A percentile compares a stretch with the other conserved stretches of the same genome.
Evolutionary conservation across 2,797 vertebrate species (phyloP).

Genomic region (Salarias fasciatus): DNA sequence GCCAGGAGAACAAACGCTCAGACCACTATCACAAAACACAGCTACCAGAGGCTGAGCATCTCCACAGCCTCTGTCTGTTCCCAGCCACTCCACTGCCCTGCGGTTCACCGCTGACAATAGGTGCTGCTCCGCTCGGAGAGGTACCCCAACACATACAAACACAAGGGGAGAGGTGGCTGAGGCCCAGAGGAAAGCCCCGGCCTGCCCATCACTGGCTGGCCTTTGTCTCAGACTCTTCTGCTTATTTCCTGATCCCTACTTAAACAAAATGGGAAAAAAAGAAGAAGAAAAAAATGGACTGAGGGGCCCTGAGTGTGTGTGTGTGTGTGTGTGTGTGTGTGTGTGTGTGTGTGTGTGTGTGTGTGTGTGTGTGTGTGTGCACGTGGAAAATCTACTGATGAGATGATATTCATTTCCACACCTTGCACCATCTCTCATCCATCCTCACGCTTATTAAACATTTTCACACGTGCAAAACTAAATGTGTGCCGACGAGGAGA

Average conservation of each 20-base stretch:
- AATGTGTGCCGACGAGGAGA: constrained; percentile 58
- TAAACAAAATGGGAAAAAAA: constrained; percentile 46
- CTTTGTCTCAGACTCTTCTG: constrained; percentile 70
- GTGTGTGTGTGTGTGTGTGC: constrained; percentile 24
- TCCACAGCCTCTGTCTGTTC: constrained; percentile 70
- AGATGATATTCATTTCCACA: constrained; percentile 7
- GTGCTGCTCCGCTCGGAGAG: constrained; percentile 55
- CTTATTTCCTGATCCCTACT: constrained; percentile 67
- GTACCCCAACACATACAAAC: constrained; percentile 63
- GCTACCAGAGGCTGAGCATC: constrained; percentile 71
- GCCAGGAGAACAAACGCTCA: constrained; percentile 68
- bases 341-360: constrained; percentile 22
- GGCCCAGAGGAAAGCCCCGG: constrained; percentile 68
- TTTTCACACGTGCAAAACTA: constrained; percentile 54
- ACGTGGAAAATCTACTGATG: constrained; percentile 5
- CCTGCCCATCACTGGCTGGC: constrained; percentile 67
- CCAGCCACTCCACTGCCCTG: constrained; percentile 71
- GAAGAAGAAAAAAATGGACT: constrained; percentile 49
- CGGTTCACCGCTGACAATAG: constrained; percentile 69
- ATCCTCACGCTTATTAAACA: constrained; percentile 23
- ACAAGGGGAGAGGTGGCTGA: constrained; percentile 55
- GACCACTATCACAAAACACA: constrained; percentile 72
- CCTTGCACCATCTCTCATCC: constrained; percentile 24
- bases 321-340: constrained; percentile 11
- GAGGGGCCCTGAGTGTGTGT: constrained; percentile 34